A percentile compares a stretch with the other conserved stretches of the same genome.
Evolutionary conservation across 2,888 invertebrate genomes (phyloP).

Genomic region (Acanthosepion esculentum): DNA sequence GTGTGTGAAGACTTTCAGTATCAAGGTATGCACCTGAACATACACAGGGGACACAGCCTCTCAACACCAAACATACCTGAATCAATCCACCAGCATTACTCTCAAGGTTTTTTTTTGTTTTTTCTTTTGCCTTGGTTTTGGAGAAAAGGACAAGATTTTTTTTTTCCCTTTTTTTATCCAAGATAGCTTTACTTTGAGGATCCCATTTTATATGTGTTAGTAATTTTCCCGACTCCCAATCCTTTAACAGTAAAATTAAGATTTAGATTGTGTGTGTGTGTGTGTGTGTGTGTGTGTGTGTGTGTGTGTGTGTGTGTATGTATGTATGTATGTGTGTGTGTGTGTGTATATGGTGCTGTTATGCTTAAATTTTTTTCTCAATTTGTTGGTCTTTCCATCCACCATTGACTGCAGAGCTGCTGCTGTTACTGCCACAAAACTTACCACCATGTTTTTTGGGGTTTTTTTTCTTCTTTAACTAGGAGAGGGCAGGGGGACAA

Average conservation of each 20-base stretch:
- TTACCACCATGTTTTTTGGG: not conserved
- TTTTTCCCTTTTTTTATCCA: not conserved
- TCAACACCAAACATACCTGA: not conserved
- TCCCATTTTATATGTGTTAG: not conserved
- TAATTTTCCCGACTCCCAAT: constrained; percentile 17
- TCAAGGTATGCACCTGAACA: not conserved
- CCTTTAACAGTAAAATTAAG: not conserved
- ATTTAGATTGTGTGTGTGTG: not conserved
- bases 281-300: not conserved
- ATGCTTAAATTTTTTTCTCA: too few relatives aligned
- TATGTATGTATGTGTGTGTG: not conserved
- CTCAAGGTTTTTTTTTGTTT: too few relatives aligned
- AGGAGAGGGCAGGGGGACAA: not conserved
- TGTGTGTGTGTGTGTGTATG: not conserved
- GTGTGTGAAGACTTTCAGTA: too few relatives aligned
- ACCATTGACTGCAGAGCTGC: not conserved
- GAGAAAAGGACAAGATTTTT: too few relatives aligned
- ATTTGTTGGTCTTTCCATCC: too few relatives aligned
- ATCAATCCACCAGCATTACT: not conserved
- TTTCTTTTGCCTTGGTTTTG: too few relatives aligned
- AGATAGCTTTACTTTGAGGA: not conserved
- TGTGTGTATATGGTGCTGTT: not conserved
- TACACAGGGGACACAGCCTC: not conserved
- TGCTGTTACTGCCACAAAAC: not conserved
- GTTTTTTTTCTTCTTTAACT: too few relatives aligned